A percentile compares a stretch with the other conserved stretches of the same genome.
Conservation (phyloP, 2,113 vertebrate species). For the Riparia riparia region DNA sequence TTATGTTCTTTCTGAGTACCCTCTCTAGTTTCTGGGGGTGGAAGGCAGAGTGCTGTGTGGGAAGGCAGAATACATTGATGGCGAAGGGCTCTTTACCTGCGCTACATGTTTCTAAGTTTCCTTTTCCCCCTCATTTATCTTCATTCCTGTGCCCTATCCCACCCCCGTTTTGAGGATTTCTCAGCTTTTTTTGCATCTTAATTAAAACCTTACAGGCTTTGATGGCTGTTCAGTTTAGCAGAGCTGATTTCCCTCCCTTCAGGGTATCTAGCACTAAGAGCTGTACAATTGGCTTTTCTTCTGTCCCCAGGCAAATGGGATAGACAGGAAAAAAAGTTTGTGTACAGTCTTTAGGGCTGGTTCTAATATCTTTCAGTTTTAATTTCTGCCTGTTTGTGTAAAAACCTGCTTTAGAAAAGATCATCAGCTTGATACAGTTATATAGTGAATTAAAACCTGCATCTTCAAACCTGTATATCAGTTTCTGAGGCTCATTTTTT, state of each 20-base stretch:
- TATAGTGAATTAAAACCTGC: not conserved
- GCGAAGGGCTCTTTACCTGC: not conserved
- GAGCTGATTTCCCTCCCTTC: not conserved
- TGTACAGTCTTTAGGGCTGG: not conserved
- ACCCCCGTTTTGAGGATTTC: not conserved
- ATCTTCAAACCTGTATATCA: not conserved
- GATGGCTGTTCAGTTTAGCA: not conserved
- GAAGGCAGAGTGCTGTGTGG: not conserved
- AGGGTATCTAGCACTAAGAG: not conserved
- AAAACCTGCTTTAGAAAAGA: not conserved
- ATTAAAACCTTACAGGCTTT: not conserved
- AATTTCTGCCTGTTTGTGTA: not conserved
- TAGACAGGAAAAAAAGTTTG: not conserved
- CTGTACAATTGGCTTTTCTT: not conserved
- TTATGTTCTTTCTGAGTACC: not conserved
- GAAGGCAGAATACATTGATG: not conserved
- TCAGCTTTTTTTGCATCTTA: not conserved
- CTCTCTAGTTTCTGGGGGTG: not conserved
- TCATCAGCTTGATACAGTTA: not conserved
- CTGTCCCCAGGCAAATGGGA: not conserved
- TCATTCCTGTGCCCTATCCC: not conserved
- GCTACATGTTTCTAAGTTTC: not conserved
- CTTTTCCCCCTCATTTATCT: not conserved
- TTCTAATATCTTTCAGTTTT: not conserved
- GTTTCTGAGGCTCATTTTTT: not conserved